Evolutionary conservation across 1,140 invertebrate genomes (phyloP), one percentile per base, ranked within the genome.

Genomic region (Panagrolaimus sp.): DNA sequence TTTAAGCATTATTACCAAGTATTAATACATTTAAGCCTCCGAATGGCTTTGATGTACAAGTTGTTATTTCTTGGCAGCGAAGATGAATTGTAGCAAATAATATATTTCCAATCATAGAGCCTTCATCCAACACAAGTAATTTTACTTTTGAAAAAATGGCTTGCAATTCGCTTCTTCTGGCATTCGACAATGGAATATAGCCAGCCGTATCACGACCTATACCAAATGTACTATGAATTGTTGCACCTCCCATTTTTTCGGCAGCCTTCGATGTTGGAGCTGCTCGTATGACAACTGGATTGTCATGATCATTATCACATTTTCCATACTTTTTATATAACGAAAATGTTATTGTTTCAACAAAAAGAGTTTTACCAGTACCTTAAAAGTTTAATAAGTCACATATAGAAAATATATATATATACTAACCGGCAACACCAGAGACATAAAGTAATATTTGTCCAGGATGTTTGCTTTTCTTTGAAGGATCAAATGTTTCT

Each of bases 121-220:
- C 20, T 42, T 63, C 62, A 27, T 63, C 62, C 2, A 63, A 38
- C 7, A 63, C 38, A 14, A 63, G 31, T 5, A 63, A 43, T 38
- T 63, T 63, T 1, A 13, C 11, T 1, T 63, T 63, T 5, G 16
- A 1, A 38, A 63, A 63, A 31, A 63, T 11, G 7, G 14, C 27
- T 42, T 7, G 4, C 20, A 20, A 2, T 25, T 11, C 5, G 0
- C 9, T 16, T 0, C 1, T 16, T 5, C 2, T 16, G 2, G n/a
- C 9, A 20, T 7, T 11, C n/a, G 51, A 48, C 51, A 20, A n/a
- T 27, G 47, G 20, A 3, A 4, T 57, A 27, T 57, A 25, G 11
- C 13, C n/a, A n/a, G 20, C 20, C 9, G 1, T 14, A 25, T 13
- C 9, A 1, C 11, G 14, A 4, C 5, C 1, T 0, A 57, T 1